phyloP scores from a whole-genome alignment of 2,113 vertebrate genomes.

The Corynorhinus townsendii region DNA sequence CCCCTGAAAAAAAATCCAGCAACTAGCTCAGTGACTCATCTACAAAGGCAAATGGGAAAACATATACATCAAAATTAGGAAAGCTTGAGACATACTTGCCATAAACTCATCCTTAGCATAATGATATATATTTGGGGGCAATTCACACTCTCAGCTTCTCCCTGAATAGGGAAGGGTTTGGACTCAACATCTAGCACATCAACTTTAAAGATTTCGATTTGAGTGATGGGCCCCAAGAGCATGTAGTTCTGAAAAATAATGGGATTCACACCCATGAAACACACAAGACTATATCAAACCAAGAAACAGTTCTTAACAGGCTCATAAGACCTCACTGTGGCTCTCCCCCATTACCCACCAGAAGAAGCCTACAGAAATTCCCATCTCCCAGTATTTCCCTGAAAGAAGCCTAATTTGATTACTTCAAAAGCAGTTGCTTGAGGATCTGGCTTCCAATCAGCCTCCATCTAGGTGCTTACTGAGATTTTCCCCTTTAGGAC shows the following conservation, averaged over 20 bases:
- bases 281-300: not conserved
- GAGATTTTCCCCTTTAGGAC: not conserved
- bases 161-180: not conserved
- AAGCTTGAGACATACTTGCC: not conserved
- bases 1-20: not conserved
- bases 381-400: not conserved
- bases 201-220: not conserved
- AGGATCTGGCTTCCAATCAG: not conserved
- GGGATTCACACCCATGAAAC: not conserved
- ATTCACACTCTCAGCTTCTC: not conserved
- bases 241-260: not conserved
- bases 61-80: not conserved
- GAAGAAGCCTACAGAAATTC: not conserved
- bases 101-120: not conserved
- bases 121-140: not conserved
- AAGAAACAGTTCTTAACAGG: not conserved
- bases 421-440: not conserved
- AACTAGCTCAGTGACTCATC: not conserved
- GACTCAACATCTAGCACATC: not conserved
- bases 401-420: not conserved
- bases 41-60: not conserved
- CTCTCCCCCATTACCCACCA: not conserved
- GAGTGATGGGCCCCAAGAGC: not conserved
- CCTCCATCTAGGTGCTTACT: too few relatives aligned
- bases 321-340: too few relatives aligned